Base-by-base conservation (phyloP, 2,888 invertebrate genomes). In the Meandrusa payeni region DNA sequence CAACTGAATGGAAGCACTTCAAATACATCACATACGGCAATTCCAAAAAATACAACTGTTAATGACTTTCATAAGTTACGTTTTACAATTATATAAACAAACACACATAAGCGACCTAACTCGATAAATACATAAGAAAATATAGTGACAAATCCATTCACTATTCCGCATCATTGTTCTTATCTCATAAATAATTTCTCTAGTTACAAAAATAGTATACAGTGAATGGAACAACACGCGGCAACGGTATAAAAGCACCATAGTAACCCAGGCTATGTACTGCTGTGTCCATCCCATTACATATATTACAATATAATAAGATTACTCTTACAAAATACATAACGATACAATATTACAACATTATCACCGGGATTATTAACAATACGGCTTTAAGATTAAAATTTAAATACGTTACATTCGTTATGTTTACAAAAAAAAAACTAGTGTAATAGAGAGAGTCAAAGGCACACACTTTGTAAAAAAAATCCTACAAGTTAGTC, bases 291-390 rank as follows among this genome's bases (percentile, higher is more conserved):
- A 74, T 77, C 73, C n/a, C 76, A 60, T 69, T 74, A 75, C 71
- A 79, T 79, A 82, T 82, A 79, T 75, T 82, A 85, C 83, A 83
- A 61, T 65, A 64, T 60, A 67, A 78, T 77, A 77, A 73, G 69
- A 76, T 77, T 82, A 82, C 66, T 69, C 86, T 86, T 87, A 86
- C 55, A 77, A 85, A n/a, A 81, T 86, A 85, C 82, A 86, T 85
- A 86, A 87, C 86, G 85, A 85, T 85, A 87, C 80, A 85, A 82
- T 86, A 85, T 86, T 86, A 87, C 85, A 87, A 81, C 82, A 83
- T 87, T 86, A 87, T 87, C 87, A 87, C 87, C 83, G 87, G 87
- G 86, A 86, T 85, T 85, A 86, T 86, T 83, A 86, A 86, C 86
- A 85, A 79, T 83, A 83, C 75, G 76, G 70, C 69, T 73, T 69